Percentiles rank a stretch among this genome's conserved stretches.
Conservation (phyloP, 2,888 invertebrate species). For the Lasioglossum calceatum region DNA sequence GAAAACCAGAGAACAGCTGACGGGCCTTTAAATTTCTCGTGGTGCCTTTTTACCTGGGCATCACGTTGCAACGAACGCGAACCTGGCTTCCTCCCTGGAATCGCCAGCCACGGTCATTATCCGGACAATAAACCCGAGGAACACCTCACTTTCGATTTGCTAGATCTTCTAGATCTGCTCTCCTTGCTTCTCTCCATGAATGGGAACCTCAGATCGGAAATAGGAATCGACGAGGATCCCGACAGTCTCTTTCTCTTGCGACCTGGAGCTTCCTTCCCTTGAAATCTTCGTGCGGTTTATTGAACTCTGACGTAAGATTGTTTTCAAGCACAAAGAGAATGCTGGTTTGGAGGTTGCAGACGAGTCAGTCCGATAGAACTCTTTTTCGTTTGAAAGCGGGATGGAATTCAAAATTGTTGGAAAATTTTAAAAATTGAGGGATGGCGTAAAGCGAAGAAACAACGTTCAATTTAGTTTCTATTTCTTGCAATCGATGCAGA, state of each 20-base stretch:
- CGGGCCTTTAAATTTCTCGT: conserved; percentile 60
- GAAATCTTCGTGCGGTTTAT: not conserved
- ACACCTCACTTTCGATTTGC: conserved; percentile 42
- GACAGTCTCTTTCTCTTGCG: not conserved
- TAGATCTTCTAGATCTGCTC: not conserved
- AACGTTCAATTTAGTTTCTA: no score
- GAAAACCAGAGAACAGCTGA: conserved; percentile 63
- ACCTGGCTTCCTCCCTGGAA: conserved; percentile 31
- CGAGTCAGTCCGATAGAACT: no score
- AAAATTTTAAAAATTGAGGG: no score
- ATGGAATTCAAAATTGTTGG: no score
- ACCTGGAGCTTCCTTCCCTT: not conserved
- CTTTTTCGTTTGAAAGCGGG: no score
- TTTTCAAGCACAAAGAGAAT: not conserved
- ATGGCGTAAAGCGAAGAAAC: no score
- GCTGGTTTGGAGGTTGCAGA: not conserved
- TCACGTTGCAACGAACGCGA: conserved; percentile 50
- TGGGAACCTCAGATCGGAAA: not conserved
- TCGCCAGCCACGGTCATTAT: conserved; percentile 51
- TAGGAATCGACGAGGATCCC: not conserved
- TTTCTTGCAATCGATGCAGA: no score
- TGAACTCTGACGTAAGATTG: not conserved
- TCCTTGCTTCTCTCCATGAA: conserved; percentile 28
- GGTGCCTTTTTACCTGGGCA: conserved; percentile 61
- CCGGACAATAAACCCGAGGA: conserved; percentile 52